Evolutionary conservation across 1,140 invertebrate species (phyloP), one percentile per base, ranked within the genome.

Genomic region (Drosophila melanica): DNA sequence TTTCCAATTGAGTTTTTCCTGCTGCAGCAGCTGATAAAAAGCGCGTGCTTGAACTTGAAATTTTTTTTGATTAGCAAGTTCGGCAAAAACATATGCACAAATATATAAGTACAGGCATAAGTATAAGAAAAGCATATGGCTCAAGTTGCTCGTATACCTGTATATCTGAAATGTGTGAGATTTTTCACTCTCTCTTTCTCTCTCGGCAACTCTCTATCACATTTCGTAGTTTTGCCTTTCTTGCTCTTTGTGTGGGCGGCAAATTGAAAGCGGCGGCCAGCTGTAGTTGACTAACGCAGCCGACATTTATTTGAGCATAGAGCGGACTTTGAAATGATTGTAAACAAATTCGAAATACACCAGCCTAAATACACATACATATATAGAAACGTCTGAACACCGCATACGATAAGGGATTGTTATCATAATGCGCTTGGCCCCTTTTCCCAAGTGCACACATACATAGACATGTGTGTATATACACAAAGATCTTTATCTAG

Each of bases 41-140:
- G 41, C 59, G 67, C 59, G 75, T 63, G 44, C 64, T 65, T 86
- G 82, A 87, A 87, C 82, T 86, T 86, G 81, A 86, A 86, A 82
- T 55, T 50, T 39, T 0, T 77, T 81, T 77, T 77, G 74, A 85
- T 81, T 86, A 67, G 47, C 51, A 48, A 64, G 16, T 62, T 45
- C 14, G 4, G 27, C 37, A 11, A 9, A 20, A 11, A 69, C 10
- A 14, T 16, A 9, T 35, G 33, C 33, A 35, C 33, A 9, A 35
- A 35, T 35, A 35, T 9, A 35, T 35, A 3, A 3, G 10, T 10
- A 23, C 35, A 30, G 39, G 27, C 18, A 20, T 41, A 57, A 39
- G 18, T 20, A n/a, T 53, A 16, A 41, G 18, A n/a, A 5, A 12
- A 23, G 11, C 51, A 12, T 10, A 11, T 48, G 42, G 42, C 18